A percentile compares a stretch with the other conserved stretches of the same genome.
These are phyloP conservation scores for Melanostoma scalare DNA, from an alignment of 2,888 invertebrate genomes.

Conservation along the genomic window DNA sequence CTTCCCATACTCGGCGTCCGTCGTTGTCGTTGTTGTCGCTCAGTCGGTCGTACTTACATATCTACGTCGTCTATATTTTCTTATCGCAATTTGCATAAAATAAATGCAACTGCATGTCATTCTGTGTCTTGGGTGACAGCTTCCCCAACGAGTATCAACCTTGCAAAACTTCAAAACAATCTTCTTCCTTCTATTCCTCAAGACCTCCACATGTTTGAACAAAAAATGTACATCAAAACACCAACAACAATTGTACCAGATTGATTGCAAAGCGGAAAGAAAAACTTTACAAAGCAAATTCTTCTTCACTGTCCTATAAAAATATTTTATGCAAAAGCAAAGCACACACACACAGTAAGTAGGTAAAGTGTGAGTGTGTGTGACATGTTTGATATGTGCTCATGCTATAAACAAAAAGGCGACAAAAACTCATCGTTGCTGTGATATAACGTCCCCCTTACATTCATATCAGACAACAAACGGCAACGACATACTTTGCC, in stretches of 20 bases:
- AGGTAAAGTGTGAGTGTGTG: too few species aligned
- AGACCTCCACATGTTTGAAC: conserved; percentile 44
- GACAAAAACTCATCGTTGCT: conserved; percentile 37
- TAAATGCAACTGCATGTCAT: conserved; percentile 53
- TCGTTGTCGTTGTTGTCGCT: too few species aligned
- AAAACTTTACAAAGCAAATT: conserved; percentile 39
- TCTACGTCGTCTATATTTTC: conserved; percentile 8
- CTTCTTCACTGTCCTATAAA: conserved; percentile 50
- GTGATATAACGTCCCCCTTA: conserved; percentile 45
- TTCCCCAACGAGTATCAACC: conserved; percentile 39
- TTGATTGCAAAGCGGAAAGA: neutral
- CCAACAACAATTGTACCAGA: neutral
- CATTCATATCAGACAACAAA: conserved; percentile 21
- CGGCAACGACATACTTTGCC: conserved; percentile 41
- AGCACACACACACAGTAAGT: neutral
- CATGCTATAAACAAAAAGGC: conserved; percentile 12
- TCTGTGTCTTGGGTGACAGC: conserved; percentile 46
- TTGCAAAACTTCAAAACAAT: conserved; percentile 54
- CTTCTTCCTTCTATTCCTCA: conserved; percentile 49
- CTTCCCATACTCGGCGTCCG: too few species aligned
- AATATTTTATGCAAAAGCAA: conserved; percentile 25
- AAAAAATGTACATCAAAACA: conserved; percentile 6
- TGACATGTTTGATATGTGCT: neutral
- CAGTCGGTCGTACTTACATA: too few species aligned
- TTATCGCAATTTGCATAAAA: conserved; percentile 61